Evolutionary conservation across 1,140 invertebrate genomes (phyloP), one percentile per base, ranked within the genome.

Genomic region (Leptinotarsa defecta): DNA sequence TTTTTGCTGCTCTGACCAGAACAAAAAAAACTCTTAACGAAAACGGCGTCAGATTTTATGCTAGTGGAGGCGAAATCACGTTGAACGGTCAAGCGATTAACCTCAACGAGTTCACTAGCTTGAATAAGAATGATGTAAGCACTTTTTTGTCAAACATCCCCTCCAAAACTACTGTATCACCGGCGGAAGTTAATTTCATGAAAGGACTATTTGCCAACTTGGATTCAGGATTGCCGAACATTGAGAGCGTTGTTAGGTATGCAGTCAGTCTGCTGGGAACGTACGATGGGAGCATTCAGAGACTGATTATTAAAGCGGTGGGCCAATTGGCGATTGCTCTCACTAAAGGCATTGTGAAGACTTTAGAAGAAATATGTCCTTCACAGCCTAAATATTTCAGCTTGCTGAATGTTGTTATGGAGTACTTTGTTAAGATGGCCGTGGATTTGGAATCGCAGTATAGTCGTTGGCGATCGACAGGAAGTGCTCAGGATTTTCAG

Each of bases 1-100:
- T 83, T 15, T 79, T 85, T 74, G 81, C 78, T 15, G 77, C 80
- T n/a, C 72, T 84, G 57, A 83, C 80, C 4, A 76, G 81, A 27
- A 76, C 77, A 13, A 84, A 81, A 64, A 84, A 79, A 73, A 61
- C 57, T 22, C 79, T 85, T 57, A 84, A 82, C 57, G 68, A 78
- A 24, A 72, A 81, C 1, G 82, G 79, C 5, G 73, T 85, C 22
- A 73, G 63, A 75, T 83, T 82, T 77, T 76, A 77, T 3, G 82
- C 80, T 15, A 27, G 72, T 8, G 71, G 74, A 48, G 81, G 80
- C 13, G 34, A 80, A 57, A 81, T 85, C 48, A 74, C 48, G 15
- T 80, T 85, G 17, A 81, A 83, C 73, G 82, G 82, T 19, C 57
- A 81, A 19, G 17, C 24, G 19, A 74, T 85, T 19, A 79, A 85